Conservation (phyloP, 2,888 invertebrate species). For the Pomacea canaliculata region DNA sequence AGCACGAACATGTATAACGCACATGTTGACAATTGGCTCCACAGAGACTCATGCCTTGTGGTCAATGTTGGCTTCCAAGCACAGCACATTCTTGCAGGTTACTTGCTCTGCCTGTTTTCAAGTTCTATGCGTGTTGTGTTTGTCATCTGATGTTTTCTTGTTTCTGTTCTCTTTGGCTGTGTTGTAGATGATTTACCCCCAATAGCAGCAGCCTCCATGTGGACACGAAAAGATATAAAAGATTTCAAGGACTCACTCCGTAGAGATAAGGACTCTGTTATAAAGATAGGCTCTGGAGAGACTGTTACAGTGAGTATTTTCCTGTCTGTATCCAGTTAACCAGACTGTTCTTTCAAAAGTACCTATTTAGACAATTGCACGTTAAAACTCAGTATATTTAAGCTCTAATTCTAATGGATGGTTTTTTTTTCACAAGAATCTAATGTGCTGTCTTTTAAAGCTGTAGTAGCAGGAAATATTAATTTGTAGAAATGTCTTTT, state of each 20-base stretch:
- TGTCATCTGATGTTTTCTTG: background rate
- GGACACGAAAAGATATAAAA: conserved; percentile 91
- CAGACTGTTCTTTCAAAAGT: background rate
- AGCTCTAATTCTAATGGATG: no score
- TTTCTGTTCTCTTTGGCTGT: conserved; percentile 25
- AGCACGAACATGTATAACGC: background rate
- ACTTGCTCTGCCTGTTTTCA: no score
- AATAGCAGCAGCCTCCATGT: conserved; percentile 84
- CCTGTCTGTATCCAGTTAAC: background rate
- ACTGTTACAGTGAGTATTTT: conserved; percentile 85
- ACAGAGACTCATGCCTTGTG: background rate
- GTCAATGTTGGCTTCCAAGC: background rate
- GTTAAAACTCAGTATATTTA: background rate
- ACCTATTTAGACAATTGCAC: background rate
- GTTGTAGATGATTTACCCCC: conserved; percentile 62
- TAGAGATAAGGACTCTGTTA: conserved; percentile 86
- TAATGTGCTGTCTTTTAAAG: no score
- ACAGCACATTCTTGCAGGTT: background rate
- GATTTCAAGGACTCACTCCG: conserved; percentile 91
- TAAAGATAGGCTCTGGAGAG: conserved; percentile 97
- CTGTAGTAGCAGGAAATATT: no score
- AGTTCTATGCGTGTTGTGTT: no score
- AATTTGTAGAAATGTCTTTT: no score
- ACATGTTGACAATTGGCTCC: background rate
- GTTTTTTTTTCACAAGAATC: no score